These are phyloP conservation scores for Canis aureus DNA, from an alignment of 2,113 vertebrate genomes.

Conservation along the genomic window DNA sequence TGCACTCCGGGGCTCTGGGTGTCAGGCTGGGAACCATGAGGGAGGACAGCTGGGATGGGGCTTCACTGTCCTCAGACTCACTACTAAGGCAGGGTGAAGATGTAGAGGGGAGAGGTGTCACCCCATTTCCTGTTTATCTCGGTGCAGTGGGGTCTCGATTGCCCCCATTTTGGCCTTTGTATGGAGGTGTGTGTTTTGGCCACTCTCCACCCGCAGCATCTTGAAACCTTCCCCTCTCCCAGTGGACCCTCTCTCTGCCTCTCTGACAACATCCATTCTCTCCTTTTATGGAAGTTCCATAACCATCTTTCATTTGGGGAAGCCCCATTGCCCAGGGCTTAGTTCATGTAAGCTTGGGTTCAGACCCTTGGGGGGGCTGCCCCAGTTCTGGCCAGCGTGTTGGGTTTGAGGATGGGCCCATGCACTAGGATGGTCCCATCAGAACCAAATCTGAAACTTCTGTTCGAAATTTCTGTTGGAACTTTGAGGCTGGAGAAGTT, in stretches of 20 bases:
- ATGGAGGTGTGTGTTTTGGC: not conserved
- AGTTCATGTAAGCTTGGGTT: not conserved
- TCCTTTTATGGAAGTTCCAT: not conserved
- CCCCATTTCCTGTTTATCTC: not conserved
- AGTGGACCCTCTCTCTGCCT: not conserved
- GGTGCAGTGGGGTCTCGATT: not conserved
- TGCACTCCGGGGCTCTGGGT: no score
- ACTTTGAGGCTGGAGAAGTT: not conserved
- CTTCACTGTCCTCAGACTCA: not conserved
- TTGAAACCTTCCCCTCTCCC: not conserved
- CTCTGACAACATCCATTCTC: not conserved
- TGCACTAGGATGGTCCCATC: not conserved
- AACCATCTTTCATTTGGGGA: not conserved
- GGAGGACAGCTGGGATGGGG: not conserved
- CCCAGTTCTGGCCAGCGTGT: not conserved
- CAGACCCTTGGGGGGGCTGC: not conserved
- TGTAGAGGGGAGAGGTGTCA: not conserved
- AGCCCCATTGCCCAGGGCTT: not conserved
- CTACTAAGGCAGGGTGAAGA: not conserved
- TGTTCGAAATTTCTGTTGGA: slow-evolving; percentile 10
- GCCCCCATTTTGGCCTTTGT: not conserved
- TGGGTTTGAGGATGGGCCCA: not conserved
- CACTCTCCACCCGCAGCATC: not conserved
- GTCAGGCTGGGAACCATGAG: not conserved
- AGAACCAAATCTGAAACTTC: slow-evolving; percentile 24